Base-by-base conservation (phyloP, 1,140 invertebrate genomes). In the Cataglyphis hispanica region DNA sequence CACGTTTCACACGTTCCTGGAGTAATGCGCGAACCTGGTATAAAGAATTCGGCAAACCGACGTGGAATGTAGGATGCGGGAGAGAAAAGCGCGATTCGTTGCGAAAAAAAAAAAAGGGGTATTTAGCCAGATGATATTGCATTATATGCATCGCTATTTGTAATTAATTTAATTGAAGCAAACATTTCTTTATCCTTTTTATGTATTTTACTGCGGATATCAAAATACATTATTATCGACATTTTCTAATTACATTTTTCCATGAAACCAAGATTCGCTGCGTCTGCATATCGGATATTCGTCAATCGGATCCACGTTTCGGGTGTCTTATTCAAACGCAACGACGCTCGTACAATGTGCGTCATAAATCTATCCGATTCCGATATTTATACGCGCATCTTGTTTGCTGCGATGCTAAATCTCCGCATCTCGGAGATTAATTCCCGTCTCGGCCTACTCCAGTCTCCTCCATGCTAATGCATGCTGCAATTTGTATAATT, bases 401-500 rank as follows among this genome's bases (percentile, higher is more conserved):
- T 34, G 53, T 83, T 72, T 25, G 11, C 58, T 34, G 1, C n/a
- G n/a, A 22, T 13, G 13, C 53, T 72, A 83, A 83, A 86, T 58
- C 37, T 67, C 16, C 46, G 4, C 46, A 5, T 61, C 46, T 37
- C 72, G 31, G 16, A n/a, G n/a, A n/a, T 85, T 87, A 72, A 85
- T 78, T 87, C 58, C 1, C 16, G 70, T 77, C 22, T 16, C 61
- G 11, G 69, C 25, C 66, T 69, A 19, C 60, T 53, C 67, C 46
- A 40, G 34, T 60, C 83, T 5, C 67, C n/a, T 40, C 27, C 77
- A 88, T 88, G 87, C 83, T 80, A 88, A 89, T 89, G 46, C 56
- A 37, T n/a, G 37, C 11, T 69, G 83, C 83, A 78, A 88, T 89
- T 88, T 89, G 87, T 89, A 89, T 88, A 89, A 89, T 89, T 89